Evolutionary conservation across 2,113 vertebrate genomes (phyloP), one percentile per base, ranked within the genome.

Genomic region (Anser brachyrhynchus): DNA sequence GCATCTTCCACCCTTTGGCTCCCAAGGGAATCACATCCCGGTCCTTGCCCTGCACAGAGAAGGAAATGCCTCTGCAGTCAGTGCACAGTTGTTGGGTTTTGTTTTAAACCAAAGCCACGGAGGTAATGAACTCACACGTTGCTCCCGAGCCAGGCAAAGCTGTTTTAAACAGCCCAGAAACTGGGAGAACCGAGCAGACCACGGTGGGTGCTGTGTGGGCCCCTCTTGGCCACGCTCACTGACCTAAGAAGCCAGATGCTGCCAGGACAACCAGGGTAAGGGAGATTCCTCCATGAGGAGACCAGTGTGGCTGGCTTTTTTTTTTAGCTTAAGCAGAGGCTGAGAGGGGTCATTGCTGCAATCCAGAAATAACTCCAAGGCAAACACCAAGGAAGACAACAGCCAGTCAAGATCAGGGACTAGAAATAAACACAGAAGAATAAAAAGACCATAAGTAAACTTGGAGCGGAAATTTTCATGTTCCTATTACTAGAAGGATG

Each of bases 321-420:
- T 92, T 92, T 95, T 88, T 90, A 94, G 90, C 75, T 67, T 49
- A 84, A 72, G 65, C 57, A 91, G 54, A 85, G 90, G 55, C 57
- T 52, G 76, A 93, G 82, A 92, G 74, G 71, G 90, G 79, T 92
- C 92, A 93, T 41, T 88, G 58, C 49, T 70, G 64, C 59, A 58
- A 65, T n/a, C 79, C 91, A 84, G 37, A 94, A 95, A 96, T 95
- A 95, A 75, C 64, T 89, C 43, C 26, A 73, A 84, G 74, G 55
- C 83, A 92, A 94, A 77, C 75, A 90, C 35, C 54, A 84, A 58
- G n/a, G 72, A 88, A 74, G 59, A 87, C 76, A 88, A 88, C 1
- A 88, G 71, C 82, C 71, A 46, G 52, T 73, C 75, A 83, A 72
- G 62, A 93, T 52, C 55, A 76, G 75, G 29, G 88, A 76, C 64